phyloP scores from a whole-genome alignment of 2,113 vertebrate genomes.

The Delphinapterus leucas region DNA sequence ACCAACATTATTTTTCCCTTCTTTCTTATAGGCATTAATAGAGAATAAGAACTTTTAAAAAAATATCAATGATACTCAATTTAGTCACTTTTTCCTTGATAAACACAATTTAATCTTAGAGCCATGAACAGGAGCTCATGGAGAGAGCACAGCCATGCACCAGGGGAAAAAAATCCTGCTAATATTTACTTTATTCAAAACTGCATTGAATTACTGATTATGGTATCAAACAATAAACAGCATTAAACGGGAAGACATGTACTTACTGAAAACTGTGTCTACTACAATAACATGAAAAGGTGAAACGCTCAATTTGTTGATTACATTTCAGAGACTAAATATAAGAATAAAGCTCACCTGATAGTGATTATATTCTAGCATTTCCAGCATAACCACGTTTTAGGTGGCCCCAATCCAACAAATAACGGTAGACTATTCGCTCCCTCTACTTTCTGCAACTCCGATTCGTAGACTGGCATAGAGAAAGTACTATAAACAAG shows the following conservation, averaged over 20 bases:
- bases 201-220: neutral
- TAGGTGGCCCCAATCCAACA: constrained; percentile 60
- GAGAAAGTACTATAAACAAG: constrained; percentile 78
- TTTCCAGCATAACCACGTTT: constrained; percentile 91
- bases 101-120: constrained; percentile 32
- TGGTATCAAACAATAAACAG: neutral
- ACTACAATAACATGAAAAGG: neutral
- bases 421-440: constrained; percentile 46
- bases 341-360: constrained; percentile 88
- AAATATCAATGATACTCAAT: neutral
- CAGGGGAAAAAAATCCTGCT: neutral
- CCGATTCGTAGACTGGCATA: constrained; percentile 62
- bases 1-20: neutral
- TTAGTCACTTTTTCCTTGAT: neutral
- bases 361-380: constrained; percentile 98
- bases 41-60: neutral
- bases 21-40: constrained; percentile 24
- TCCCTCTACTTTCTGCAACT: constrained; percentile 69
- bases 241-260: neutral
- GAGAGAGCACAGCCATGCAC: neutral
- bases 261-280: neutral
- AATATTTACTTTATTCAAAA: constrained; percentile 26
- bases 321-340: neutral
- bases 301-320: neutral
- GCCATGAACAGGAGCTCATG: neutral